phyloP scores from a whole-genome alignment of 2,113 vertebrate species.

The Megatriorchis doriae region DNA sequence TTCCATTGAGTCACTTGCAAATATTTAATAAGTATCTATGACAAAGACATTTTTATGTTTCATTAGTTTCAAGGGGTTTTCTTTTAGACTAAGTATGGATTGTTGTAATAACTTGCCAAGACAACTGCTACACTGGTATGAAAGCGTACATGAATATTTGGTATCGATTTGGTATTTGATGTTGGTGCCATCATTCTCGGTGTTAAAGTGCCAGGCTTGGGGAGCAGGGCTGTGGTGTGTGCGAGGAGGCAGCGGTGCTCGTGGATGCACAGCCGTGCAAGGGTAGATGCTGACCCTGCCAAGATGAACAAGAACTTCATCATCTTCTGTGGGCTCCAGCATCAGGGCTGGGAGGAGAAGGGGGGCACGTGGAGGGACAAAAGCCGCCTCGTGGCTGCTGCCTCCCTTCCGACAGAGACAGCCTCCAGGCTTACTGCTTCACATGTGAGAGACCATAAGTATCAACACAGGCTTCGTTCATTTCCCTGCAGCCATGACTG shows the following conservation, averaged over 20 bases:
- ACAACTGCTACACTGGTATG: background rate
- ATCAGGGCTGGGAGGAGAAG: background rate
- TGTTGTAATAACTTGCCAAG: background rate
- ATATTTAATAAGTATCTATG: background rate
- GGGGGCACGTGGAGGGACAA: background rate
- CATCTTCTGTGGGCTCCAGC: background rate
- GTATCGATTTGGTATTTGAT: background rate
- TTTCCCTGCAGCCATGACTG: background rate
- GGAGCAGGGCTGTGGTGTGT: background rate
- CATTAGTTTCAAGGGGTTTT: background rate
- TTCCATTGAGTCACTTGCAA: background rate
- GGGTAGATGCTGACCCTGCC: background rate
- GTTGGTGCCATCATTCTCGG: fast-evolving
- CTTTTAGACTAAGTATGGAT: background rate
- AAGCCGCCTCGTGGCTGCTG: background rate
- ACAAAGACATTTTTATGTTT: background rate
- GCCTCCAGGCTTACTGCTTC: background rate
- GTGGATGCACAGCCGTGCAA: fast-evolving
- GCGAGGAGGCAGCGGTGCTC: background rate
- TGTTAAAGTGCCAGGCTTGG: background rate
- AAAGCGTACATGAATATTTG: fast-evolving
- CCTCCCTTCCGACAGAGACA: background rate
- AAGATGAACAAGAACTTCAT: background rate
- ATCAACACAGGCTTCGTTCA: fast-evolving
- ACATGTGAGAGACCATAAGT: fast-evolving